Base-by-base conservation (phyloP, 2,113 vertebrate species). In the Silurus glanis region DNA sequence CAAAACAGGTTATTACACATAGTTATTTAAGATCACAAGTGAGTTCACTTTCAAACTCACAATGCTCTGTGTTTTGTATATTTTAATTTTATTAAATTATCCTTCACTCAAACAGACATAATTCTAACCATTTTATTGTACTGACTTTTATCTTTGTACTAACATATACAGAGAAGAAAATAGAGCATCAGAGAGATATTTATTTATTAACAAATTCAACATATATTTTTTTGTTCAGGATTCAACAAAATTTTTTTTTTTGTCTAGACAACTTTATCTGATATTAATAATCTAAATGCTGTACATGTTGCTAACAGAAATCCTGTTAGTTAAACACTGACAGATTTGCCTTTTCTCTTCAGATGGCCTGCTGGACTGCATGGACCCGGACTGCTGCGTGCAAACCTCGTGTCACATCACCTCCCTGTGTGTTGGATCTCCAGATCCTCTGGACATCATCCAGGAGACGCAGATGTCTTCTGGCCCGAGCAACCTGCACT, bases 361-460 rank as follows among this genome's bases (percentile, higher is more conserved):
- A 99, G 98, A 99, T 91, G 97, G 97, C 79, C 91, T 99, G 91
- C 94, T 96, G 88, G 98, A 99, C 92, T 99, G 98, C 94, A 97
- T 99, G 98, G 98, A 99, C 92, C 98, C 98, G 2, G 98, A 99
- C 93, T 99, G 98, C 95, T 99, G 98, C 92, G 93, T 99, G 69
- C 98, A 99, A 93, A 94, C 96, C 0, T 94, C 96, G 59, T 99
- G 98, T 91, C 97, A 98, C n/a, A 59, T 94, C 90, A 98, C 94
- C 2, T 88, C 95, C 0, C 95, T 99, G 86, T 99, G 98, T 91
- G 93, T 97, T 92, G 98, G 98, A 64, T 99, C 98, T 6, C 97
- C 98, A 0, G 96, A 99, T 88, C 98, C 98, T 1, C 92, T 99
- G 92, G 97, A 99, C 90, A 97, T 99, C 94, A 98, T 99, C 92